phyloP scores from a whole-genome alignment of 1,140 invertebrate species.

The Ephestia elutella region DNA sequence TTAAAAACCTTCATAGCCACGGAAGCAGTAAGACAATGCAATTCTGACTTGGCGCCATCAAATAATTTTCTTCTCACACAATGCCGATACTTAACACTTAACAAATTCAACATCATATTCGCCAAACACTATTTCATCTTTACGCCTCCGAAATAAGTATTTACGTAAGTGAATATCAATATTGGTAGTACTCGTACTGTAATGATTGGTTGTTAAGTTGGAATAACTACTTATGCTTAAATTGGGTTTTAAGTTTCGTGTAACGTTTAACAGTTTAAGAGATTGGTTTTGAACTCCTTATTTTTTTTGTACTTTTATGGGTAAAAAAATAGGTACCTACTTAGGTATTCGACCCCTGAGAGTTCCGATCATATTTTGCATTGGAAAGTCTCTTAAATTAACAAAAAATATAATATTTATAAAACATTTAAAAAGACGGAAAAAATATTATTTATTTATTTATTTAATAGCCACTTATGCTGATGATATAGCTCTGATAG shows the following conservation, averaged over 20 bases:
- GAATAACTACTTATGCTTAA: slow-evolving; percentile 22
- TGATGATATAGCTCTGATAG: too few species aligned
- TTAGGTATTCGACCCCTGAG: too few species aligned
- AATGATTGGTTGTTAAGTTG: slow-evolving; percentile 22
- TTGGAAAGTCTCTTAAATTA: too few species aligned
- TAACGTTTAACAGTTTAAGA: not conserved
- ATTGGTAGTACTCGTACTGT: slow-evolving; percentile 6
- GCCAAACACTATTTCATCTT: slow-evolving; percentile 6
- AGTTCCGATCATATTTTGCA: too few species aligned
- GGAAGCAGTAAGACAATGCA: too few species aligned
- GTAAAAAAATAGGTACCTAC: too few species aligned
- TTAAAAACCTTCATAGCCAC: too few species aligned
- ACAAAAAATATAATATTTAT: too few species aligned
- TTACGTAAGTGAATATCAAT: not conserved
- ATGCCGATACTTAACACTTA: slow-evolving; percentile 27
- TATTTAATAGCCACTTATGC: too few species aligned
- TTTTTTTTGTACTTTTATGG: slow-evolving; percentile 4
- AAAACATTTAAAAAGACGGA: too few species aligned
- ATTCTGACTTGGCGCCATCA: slow-evolving; percentile 27
- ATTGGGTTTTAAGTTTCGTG: slow-evolving; percentile 21
- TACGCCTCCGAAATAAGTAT: slow-evolving; percentile 12
- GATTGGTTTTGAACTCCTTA: slow-evolving; percentile 8
- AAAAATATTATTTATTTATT: too few species aligned
- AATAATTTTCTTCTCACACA: slow-evolving; percentile 34
- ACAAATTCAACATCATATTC: not conserved